Evolutionary conservation across 2,888 invertebrate genomes (phyloP).

Genomic region (Calephelis perditalis): DNA sequence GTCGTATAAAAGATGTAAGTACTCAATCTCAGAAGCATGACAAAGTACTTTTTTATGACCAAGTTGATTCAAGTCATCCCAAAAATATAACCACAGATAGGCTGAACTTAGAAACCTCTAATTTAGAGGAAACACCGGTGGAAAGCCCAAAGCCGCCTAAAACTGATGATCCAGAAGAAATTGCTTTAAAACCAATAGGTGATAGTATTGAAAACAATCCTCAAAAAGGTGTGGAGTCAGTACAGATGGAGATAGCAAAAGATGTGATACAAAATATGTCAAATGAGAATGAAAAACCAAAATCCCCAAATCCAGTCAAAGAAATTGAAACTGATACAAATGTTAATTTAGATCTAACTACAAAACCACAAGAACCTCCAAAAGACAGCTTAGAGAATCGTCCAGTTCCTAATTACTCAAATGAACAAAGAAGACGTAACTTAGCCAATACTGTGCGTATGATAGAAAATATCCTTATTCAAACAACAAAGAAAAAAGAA

Average conservation of each 20-base stretch:
- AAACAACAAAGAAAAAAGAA: slow-evolving; percentile 15
- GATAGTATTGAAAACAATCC: neutral
- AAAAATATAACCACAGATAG: neutral
- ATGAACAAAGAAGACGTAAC: slow-evolving; percentile 44
- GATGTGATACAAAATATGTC: neutral
- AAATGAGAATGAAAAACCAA: neutral
- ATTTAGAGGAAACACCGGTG: too few species aligned
- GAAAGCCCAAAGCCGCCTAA: neutral
- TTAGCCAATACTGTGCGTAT: slow-evolving; percentile 58
- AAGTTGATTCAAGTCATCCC: neutral
- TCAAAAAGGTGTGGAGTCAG: neutral
- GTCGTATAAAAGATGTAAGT: neutral
- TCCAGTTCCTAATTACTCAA: slow-evolving; percentile 25
- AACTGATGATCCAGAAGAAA: neutral
- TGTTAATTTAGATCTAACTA: slow-evolving; percentile 12
- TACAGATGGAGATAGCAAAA: too few species aligned
- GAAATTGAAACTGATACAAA: neutral
- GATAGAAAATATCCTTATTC: slow-evolving; percentile 48
- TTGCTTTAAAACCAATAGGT: neutral
- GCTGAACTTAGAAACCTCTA: too few species aligned
- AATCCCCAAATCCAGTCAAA: neutral
- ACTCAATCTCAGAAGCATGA: neutral
- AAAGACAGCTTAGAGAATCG: slow-evolving; percentile 18
- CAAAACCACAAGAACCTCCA: slow-evolving; percentile 15
- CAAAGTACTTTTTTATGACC: neutral